Conservation (phyloP, 2,888 invertebrate species). For the Gnatocerus cornutus region DNA sequence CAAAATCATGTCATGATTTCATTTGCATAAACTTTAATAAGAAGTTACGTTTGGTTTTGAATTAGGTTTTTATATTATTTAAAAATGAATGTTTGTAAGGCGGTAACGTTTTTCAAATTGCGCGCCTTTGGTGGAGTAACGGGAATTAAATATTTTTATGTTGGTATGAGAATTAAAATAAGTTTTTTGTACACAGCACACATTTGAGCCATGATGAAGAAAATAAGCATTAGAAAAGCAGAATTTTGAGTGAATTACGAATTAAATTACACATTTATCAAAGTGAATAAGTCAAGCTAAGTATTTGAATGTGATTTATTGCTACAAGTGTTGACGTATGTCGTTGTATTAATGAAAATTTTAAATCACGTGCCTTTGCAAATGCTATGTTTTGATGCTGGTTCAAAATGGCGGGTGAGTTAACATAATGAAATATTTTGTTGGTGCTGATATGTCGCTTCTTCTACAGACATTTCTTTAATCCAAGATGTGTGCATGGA, state of each 20-base stretch:
- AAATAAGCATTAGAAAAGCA: constrained; percentile 51
- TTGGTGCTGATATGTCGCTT: constrained; percentile 55
- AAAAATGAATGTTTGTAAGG: too few relatives aligned
- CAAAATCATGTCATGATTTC: too few relatives aligned
- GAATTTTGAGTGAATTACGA: constrained; percentile 49
- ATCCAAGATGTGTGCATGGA: constrained; percentile 66
- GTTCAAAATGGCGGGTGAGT: constrained; percentile 72
- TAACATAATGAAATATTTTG: constrained; percentile 51
- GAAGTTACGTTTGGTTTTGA: too few relatives aligned
- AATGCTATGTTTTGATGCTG: constrained; percentile 69
- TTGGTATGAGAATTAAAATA: constrained; percentile 56
- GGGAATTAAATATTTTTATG: constrained; percentile 44
- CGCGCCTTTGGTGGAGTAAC: constrained; percentile 14
- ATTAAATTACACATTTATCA: constrained; percentile 44
- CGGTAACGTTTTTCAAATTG: not conserved
- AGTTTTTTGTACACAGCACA: constrained; percentile 48
- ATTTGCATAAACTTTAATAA: too few relatives aligned
- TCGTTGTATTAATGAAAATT: constrained; percentile 51
- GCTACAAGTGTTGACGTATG: constrained; percentile 49
- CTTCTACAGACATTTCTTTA: constrained; percentile 67
- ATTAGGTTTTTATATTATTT: too few relatives aligned
- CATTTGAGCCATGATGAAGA: constrained; percentile 48
- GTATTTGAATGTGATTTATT: constrained; percentile 48
- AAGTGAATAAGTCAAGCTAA: constrained; percentile 41
- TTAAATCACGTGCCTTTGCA: constrained; percentile 67